A percentile compares a stretch with the other conserved stretches of the same genome.
These are phyloP conservation scores for Drosophila nasuta DNA, from an alignment of 1,140 invertebrate species.

Conservation along the genomic window DNA sequence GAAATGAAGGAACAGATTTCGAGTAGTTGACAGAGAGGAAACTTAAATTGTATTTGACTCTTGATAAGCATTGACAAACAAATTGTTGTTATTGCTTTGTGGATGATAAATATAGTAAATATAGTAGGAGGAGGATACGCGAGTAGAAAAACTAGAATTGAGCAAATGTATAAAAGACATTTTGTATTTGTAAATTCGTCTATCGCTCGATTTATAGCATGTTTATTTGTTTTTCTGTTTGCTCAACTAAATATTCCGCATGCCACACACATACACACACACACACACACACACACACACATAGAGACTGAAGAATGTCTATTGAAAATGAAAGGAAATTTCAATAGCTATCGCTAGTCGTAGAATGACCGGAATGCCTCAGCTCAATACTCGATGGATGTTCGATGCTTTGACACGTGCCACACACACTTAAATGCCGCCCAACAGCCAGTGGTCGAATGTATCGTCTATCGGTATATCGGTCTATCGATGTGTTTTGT, in stretches of 20 bases:
- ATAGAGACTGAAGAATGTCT: neutral
- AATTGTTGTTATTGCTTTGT: neutral
- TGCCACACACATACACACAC: conserved; percentile 8
- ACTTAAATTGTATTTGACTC: no score
- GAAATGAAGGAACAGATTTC: no score
- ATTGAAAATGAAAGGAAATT: conserved; percentile 58
- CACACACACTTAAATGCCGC: neutral
- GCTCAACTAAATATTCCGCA: conserved; percentile 45
- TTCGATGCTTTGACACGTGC: neutral
- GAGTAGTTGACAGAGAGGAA: no score
- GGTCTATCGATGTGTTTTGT: conserved; percentile 9
- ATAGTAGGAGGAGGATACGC: neutral
- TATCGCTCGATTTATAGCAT: conserved; percentile 44
- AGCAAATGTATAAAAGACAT: conserved; percentile 22
- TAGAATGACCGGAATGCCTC: conserved; percentile 1
- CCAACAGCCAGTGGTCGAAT: neutral
- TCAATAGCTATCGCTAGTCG: conserved; percentile 6
- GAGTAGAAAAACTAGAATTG: conserved; percentile 16
- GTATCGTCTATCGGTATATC: neutral
- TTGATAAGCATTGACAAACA: neutral
- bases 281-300: neutral
- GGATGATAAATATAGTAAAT: neutral
- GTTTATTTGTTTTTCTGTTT: conserved; percentile 54
- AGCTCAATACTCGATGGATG: neutral
- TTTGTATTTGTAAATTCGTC: conserved; percentile 23